Evolutionary conservation across 2,113 vertebrate genomes (phyloP), one percentile per base, ranked within the genome.

Genomic region (Poicephalus meyeri): DNA sequence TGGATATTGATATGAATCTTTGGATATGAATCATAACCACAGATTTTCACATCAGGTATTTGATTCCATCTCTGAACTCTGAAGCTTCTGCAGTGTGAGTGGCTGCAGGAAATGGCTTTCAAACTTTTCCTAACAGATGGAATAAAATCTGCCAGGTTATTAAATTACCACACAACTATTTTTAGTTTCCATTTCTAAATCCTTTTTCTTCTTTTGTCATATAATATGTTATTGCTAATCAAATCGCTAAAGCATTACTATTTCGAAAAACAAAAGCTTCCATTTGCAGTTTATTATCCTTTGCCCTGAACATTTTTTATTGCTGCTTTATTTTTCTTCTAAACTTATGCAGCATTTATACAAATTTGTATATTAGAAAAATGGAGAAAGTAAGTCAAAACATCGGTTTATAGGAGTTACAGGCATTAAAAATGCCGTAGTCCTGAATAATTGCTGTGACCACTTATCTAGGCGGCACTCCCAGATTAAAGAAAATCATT

Each of bases 101-200:
- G 84, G 95, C 94, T 97, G 95, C 93, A 96, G 95, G 95, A 95
- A 96, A 97, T 97, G 92, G 96, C 92, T 95, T 97, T 97, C 93
- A 93, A 96, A 95, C 71, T 91, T 87, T 95, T 89, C 94, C 80
- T 78, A 92, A 91, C 94, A 97, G 96, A 97, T 97, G 97, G 93
- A 96, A 93, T 89, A 95, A 97, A 97, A 94, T 96, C 95, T 96
- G 96, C 78, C 95, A 94, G 89, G 91, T 97, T 97, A 97, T 97
- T 97, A 97, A 97, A 95, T 97, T 97, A 96, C 74, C 66, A 86
- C 74, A 56, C 74, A 97, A 91, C 84, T 98, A 97, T 97, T 98
- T 97, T 98, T 95, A 93, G 87, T 91, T 96, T 91, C 93, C 84
- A 88, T 96, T 95, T 92, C 92, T 86, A 77, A 86, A 88, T 71